Evolutionary conservation across 2,797 vertebrate genomes (phyloP), one percentile per base, ranked within the genome.

Genomic region (Threskiornis aethiopicus): DNA sequence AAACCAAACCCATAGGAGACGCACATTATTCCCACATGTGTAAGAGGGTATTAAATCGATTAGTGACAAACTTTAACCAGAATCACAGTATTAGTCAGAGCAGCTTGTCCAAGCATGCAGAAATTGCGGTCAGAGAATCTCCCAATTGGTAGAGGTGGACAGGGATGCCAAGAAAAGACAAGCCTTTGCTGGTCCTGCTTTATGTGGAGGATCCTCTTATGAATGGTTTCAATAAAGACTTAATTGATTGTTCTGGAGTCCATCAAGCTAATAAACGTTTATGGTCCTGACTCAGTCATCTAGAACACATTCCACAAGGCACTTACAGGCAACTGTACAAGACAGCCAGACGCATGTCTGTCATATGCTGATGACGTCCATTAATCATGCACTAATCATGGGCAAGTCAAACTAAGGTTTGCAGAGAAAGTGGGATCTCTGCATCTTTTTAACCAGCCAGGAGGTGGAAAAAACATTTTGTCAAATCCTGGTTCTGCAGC

Each of bases 221-320:
- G 52, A 92, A 93, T 51, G 29, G 71, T 85, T 96, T 96, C 78
- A 93, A 93, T 91, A 91, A 91, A 96, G 75, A 65, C 71, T 80
- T 79, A 90, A 93, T 83, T 85, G 86, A 92, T 96, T 95, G 78
- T 87, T 89, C 90, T 96, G 88, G 71, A 96, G 71, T 77, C 81
- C 20, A 19, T 71, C 64, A 77, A 67, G 46, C 65, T 89, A 90
- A 89, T 95, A 95, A 93, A 83, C 8, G 1, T 94, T 97, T 96
- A 93, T 91, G 69, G 49, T 46, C 55, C 59, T 94, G 92, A 94
- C 52, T 94, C 88, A 93, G 71, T 77, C 88, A 77, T 83, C 91
- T 82, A 96, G 93, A 95, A 82, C 35, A 70, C 80, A 93, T 95
- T 95, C 88, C 86, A 80, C 8, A 20, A 80, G 55, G 73, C 84